These are phyloP conservation scores for Plutomurus gul DNA, from an alignment of 1,140 invertebrate species.

Conservation along the genomic window DNA sequence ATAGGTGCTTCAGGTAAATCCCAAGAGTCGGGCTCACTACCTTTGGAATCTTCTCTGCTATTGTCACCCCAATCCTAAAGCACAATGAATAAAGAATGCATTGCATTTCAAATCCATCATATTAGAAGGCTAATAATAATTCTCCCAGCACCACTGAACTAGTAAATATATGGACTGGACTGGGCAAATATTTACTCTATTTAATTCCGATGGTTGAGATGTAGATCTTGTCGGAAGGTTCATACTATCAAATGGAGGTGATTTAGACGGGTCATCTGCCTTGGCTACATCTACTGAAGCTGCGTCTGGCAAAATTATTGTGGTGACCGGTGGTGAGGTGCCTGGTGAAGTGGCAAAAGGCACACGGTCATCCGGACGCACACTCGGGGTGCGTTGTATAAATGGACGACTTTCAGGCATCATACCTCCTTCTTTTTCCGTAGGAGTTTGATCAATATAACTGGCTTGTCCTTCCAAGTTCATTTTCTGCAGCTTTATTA, in stretches of 20 bases:
- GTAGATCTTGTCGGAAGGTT: conserved; percentile 45
- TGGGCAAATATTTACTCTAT: conserved; percentile 42
- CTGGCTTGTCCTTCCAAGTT: conserved; percentile 2
- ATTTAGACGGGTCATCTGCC: neutral
- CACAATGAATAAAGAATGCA: neutral
- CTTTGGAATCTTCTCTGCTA: conserved; percentile 55
- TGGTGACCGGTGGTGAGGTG: conserved; percentile 19
- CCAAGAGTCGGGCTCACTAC: conserved; percentile 63
- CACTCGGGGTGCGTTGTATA: conserved; percentile 18
- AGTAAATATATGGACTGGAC: neutral
- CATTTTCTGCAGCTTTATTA: neutral
- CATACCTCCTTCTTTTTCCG: neutral
- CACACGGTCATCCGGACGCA: conserved; percentile 12
- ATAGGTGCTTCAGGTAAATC: conserved; percentile 65
- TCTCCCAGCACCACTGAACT: neutral
- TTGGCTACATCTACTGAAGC: neutral
- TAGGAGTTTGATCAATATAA: conserved; percentile 11
- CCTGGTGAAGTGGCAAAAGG: neutral
- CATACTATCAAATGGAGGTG: conserved; percentile 26
- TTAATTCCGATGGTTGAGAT: conserved; percentile 51
- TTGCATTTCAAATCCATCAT: neutral
- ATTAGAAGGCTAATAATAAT: neutral
- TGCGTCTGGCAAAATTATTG: conserved; percentile 12
- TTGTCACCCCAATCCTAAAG: conserved; percentile 45
- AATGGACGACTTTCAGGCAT: neutral